A percentile compares a stretch with the other conserved stretches of the same genome.
Evolutionary conservation across 2,888 invertebrate species (phyloP).

Genomic region (Brachynemurus nebulosus): DNA sequence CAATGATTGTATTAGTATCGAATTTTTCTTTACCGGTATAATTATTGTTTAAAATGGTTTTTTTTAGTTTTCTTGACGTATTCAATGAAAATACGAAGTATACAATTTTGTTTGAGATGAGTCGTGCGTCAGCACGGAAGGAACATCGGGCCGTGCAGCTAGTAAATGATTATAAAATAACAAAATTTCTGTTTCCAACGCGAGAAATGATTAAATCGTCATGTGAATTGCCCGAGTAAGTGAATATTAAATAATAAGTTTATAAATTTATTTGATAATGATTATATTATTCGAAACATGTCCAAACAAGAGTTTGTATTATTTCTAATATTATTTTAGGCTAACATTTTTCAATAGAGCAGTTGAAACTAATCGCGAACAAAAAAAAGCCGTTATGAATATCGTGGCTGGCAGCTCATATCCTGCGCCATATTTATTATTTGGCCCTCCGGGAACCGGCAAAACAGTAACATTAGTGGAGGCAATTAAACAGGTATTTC

Average conservation of each 20-base stretch:
- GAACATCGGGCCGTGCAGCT: background rate
- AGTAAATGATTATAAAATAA: background rate
- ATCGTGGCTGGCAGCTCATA: conserved; percentile 47
- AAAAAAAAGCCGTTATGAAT: conserved; percentile 49
- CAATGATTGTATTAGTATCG: too few relatives aligned
- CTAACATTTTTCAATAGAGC: conserved; percentile 22
- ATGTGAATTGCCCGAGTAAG: background rate
- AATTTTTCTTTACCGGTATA: too few relatives aligned
- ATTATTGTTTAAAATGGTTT: too few relatives aligned
- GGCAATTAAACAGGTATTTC: conserved; percentile 46
- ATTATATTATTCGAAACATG: too few relatives aligned
- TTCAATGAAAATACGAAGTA: too few relatives aligned
- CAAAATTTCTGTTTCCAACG: background rate
- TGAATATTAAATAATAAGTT: background rate
- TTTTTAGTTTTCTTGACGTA: too few relatives aligned
- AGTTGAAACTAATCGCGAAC: conserved; percentile 42
- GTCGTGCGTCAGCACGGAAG: background rate
- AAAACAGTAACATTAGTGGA: conserved; percentile 63
- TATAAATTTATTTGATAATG: too few relatives aligned
- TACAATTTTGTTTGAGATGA: background rate
- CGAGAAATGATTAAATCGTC: background rate
- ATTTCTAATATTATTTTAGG: background rate
- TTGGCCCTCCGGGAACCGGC: conserved; percentile 77
- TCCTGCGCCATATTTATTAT: conserved; percentile 64
- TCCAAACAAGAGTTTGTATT: too few relatives aligned